Evolutionary conservation across 2,888 invertebrate genomes (phyloP).

Genomic region (Tenthredo amoena): DNA sequence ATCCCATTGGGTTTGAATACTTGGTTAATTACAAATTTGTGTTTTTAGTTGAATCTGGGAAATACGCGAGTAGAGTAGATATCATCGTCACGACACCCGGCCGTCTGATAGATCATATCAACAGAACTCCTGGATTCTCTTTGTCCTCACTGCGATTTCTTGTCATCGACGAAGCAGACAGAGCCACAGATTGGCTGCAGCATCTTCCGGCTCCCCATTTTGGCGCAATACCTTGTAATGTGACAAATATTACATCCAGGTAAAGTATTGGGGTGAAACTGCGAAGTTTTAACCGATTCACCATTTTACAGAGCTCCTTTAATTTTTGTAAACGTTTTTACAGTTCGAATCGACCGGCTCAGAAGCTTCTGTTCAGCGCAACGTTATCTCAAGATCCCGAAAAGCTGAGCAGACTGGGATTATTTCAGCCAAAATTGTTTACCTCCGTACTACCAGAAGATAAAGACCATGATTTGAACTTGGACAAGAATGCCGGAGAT

Average conservation of each 20-base stretch:
- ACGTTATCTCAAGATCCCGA: slow-evolving; percentile 98
- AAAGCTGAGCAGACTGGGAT: slow-evolving; percentile 91
- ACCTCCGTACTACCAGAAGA: slow-evolving; percentile 82
- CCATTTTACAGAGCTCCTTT: background rate
- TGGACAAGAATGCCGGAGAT: slow-evolving; percentile 75
- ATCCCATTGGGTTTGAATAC: slow-evolving; percentile 72
- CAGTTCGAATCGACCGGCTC: slow-evolving; percentile 82
- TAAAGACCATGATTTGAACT: slow-evolving; percentile 72
- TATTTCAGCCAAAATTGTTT: slow-evolving; percentile 96
- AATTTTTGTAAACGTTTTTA: slow-evolving; percentile 24
- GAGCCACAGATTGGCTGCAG: slow-evolving; percentile 94
- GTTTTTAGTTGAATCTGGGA: slow-evolving; percentile 70
- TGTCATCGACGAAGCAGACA: slow-evolving; percentile 98
- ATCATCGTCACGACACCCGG: slow-evolving; percentile 97
- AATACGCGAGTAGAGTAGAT: slow-evolving; percentile 85
- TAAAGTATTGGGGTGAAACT: slow-evolving; percentile 73
- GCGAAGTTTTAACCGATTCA: background rate
- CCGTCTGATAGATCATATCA: slow-evolving; percentile 94
- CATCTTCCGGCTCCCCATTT: slow-evolving; percentile 79
- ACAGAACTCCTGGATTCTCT: slow-evolving; percentile 89
- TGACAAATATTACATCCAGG: slow-evolving; percentile 74
- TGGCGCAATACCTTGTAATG: slow-evolving; percentile 79
- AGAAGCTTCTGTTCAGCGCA: slow-evolving; percentile 98
- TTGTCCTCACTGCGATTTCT: slow-evolving; percentile 87
- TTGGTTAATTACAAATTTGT: slow-evolving; percentile 48